Conservation (phyloP, 1,140 invertebrate genomes). For the Papilio polyxenes region DNA sequence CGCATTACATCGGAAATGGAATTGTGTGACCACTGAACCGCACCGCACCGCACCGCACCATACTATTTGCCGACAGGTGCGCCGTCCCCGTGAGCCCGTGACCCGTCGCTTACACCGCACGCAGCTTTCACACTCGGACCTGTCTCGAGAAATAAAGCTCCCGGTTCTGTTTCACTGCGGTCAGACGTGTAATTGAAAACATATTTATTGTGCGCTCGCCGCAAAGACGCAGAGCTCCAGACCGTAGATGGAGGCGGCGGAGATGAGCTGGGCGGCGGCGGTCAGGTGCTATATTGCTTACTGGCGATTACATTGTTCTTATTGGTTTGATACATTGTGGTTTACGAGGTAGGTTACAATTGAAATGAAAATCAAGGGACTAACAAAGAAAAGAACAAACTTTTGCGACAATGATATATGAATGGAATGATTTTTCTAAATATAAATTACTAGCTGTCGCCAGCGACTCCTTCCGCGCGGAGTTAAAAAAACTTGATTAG, state of each 20-base stretch:
- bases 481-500: too few relatives aligned
- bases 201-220: conserved; percentile 34
- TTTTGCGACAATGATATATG: background rate
- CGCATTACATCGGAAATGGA: background rate
- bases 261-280: background rate
- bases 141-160: background rate
- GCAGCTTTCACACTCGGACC: background rate
- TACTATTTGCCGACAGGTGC: too few relatives aligned
- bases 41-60: background rate
- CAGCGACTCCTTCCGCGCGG: too few relatives aligned
- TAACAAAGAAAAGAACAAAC: background rate
- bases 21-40: background rate
- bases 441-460: background rate
- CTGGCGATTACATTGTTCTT: background rate
- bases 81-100: background rate
- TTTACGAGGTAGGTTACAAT: background rate
- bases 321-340: background rate
- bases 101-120: background rate
- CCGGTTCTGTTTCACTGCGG: background rate
- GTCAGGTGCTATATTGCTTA: background rate
- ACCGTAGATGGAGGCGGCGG: background rate
- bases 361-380: background rate
- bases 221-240: background rate
- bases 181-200: conserved; percentile 46
- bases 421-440: background rate